Evolutionary conservation across 2,113 vertebrate species (phyloP).

Genomic region (Anguilla japonica): DNA sequence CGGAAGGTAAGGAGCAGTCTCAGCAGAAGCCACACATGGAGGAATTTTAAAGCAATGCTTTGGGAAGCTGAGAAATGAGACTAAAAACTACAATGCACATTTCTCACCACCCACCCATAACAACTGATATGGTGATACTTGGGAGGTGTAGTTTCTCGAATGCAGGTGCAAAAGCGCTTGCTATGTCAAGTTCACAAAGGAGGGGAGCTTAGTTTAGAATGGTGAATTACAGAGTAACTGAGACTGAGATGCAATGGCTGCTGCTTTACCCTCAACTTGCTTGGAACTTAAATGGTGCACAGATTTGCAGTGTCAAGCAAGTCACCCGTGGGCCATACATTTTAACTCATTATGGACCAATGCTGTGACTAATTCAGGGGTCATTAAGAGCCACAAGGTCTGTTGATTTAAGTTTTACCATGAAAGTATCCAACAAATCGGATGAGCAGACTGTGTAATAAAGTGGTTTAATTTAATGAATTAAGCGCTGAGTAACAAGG

Average conservation of each 20-base stretch:
- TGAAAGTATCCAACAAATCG: too few species aligned
- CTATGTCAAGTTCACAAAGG: not conserved
- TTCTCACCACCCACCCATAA: not conserved
- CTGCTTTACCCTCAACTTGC: too few species aligned
- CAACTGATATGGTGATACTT: not conserved
- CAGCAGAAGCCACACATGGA: not conserved
- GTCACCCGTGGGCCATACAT: not conserved
- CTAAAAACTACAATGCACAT: not conserved
- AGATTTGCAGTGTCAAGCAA: not conserved
- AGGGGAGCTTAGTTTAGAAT: not conserved
- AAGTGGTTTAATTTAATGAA: not conserved
- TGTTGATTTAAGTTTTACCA: too few species aligned
- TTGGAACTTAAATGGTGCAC: not conserved
- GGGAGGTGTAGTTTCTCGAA: not conserved
- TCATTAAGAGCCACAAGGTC: not conserved
- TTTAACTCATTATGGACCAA: not conserved
- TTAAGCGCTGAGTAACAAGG: not conserved
- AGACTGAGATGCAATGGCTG: too few species aligned
- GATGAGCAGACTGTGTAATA: not conserved
- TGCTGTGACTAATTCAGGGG: not conserved
- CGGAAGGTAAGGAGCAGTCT: slow-evolving; percentile 81
- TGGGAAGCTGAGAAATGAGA: not conserved
- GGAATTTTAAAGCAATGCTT: not conserved
- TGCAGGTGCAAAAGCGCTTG: not conserved
- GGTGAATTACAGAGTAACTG: not conserved